Conservation (phyloP, 2,888 invertebrate genomes). For the Napeogenes inachia region DNA sequence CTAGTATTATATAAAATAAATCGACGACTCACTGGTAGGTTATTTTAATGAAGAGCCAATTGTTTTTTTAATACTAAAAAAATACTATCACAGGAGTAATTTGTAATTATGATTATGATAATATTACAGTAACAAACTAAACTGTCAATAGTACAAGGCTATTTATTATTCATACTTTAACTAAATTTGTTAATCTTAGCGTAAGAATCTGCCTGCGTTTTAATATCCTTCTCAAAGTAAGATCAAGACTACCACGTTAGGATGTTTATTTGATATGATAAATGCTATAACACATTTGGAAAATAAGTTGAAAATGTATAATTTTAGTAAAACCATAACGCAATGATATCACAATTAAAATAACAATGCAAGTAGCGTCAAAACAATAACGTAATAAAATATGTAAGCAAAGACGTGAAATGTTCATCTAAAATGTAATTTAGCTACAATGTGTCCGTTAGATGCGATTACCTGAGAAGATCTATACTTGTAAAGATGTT, state of each 20-base stretch:
- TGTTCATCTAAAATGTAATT: constrained; percentile 45
- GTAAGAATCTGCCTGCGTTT: constrained; percentile 2
- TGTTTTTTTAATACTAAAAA: not conserved
- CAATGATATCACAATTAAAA: too few relatives aligned
- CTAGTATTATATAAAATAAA: too few relatives aligned
- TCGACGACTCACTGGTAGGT: too few relatives aligned
- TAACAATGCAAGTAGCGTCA: not conserved
- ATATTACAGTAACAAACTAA: too few relatives aligned
- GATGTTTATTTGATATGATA: not conserved
- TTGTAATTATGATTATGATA: too few relatives aligned
- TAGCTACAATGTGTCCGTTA: constrained; percentile 53
- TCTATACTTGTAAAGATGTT: constrained; percentile 41
- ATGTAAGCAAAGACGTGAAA: constrained; percentile 21
- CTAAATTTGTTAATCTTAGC: constrained; percentile 12
- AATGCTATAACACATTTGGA: not conserved
- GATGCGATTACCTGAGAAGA: constrained; percentile 54
- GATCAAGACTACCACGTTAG: too few relatives aligned
- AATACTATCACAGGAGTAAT: too few relatives aligned
- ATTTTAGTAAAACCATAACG: too few relatives aligned
- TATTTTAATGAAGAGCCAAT: not conserved
- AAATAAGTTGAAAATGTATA: too few relatives aligned
- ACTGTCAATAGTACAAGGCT: too few relatives aligned
- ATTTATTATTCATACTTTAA: constrained; percentile 8
- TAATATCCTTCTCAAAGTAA: constrained; percentile 1
- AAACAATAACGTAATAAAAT: constrained; percentile 14